These are phyloP conservation scores for Ivindomyrus marchei DNA, from an alignment of 2,113 vertebrate genomes.

Conservation along the genomic window DNA sequence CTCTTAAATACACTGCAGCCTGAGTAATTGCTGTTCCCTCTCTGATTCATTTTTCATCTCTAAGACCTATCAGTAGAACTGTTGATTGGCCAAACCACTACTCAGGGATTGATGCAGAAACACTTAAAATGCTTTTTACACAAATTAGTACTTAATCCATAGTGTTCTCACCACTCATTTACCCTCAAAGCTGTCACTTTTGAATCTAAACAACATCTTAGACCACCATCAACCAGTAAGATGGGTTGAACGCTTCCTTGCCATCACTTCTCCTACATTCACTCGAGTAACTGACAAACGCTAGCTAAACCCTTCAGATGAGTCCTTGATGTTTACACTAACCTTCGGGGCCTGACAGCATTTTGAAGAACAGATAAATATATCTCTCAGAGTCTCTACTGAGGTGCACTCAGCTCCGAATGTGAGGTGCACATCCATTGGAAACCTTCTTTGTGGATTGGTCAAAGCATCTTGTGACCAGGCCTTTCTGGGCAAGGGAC, in stretches of 20 bases:
- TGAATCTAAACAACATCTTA: not conserved
- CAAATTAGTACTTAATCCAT: not conserved
- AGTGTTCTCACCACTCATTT: not conserved
- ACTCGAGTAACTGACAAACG: not conserved
- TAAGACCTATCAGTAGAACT: not conserved
- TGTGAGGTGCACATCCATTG: not conserved
- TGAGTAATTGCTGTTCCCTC: not conserved
- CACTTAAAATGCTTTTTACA: not conserved
- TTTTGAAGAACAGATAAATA: not conserved
- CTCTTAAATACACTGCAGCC: not conserved
- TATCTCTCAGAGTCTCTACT: not conserved
- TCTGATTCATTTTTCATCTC: not conserved
- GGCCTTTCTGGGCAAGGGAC: not conserved
- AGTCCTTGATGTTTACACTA: not conserved
- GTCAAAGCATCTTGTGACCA: not conserved
- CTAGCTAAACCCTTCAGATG: not conserved
- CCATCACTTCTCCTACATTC: not conserved
- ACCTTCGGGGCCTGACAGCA: not conserved
- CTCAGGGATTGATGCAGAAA: not conserved
- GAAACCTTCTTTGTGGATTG: not conserved
- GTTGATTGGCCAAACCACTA: not conserved
- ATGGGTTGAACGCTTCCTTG: not conserved
- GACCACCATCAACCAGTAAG: not conserved
- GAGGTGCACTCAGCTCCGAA: not conserved
- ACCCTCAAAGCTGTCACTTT: not conserved